Base-by-base conservation (phyloP, 2,888 invertebrate species). In the Agrilus biguttatus region DNA sequence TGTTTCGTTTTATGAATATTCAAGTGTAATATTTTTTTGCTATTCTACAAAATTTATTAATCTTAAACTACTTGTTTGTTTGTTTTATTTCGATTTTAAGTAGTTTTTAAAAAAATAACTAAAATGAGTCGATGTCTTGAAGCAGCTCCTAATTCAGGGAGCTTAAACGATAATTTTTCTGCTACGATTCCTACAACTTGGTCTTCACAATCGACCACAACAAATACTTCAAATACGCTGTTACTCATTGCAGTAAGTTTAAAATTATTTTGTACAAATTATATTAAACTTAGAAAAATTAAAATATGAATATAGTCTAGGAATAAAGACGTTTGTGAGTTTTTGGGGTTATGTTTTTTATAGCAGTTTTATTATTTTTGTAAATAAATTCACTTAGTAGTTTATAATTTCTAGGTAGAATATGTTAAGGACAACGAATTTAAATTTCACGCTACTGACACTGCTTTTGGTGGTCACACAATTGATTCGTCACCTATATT, bases 351-450 rank as follows among this genome's bases (percentile, higher is more conserved):
- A 21, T 21, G 21, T 39, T 2, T 21, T 39, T 39, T 35, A 40
- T 1, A 37, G 13, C 5, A n/a, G 19, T 7, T 17, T 17, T 3
- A 37, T 4, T 28, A 28, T 28, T 28, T 8, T 10, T 28, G 17
- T 38, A 21, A 12, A 38, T 13, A 38, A 13, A 6, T 37, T 19
- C 14, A 37, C 19, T 17, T 17, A 4, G 17, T 17, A 17, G 2
- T 37, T 14, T 7, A n/a, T 37, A 17, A 40, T 36, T 49, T 53
- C 23, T 45, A 66, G 66, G 65, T 66, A 34, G 65, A 63, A 52
- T 65, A 65, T 54, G 59, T 64, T 5, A 62, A 63, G 51, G 60
- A 60, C 41, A 45, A 47, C 43, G 57, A 58, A 28, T 60, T 51
- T 42, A 62, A 63, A 51, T 51, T 56, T 21, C 53, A 56, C 39